A percentile compares a stretch with the other conserved stretches of the same genome.
These are phyloP conservation scores for Pteronotus mesoamericanus DNA, from an alignment of 2,797 vertebrate species.

Conservation along the genomic window DNA sequence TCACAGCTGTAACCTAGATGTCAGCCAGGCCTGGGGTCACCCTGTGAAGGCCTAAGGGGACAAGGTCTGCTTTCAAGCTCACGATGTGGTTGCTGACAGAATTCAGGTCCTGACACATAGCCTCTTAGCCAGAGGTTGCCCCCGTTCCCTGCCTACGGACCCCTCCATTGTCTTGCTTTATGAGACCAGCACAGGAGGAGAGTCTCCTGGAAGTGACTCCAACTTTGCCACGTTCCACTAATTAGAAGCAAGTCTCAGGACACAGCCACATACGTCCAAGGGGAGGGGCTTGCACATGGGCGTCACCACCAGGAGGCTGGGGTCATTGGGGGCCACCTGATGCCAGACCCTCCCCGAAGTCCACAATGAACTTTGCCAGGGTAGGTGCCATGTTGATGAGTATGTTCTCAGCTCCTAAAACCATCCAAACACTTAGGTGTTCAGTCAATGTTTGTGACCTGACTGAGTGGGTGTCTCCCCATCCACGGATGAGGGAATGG, in stretches of 20 bases:
- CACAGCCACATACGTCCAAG: rapidly evolving
- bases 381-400: neutral
- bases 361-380: neutral
- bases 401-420: neutral
- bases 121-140: neutral
- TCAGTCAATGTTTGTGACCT: neutral
- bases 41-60: neutral
- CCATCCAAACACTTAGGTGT: neutral
- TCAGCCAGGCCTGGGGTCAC: neutral
- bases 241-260: neutral
- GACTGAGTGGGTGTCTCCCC: neutral
- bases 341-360: neutral
- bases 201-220: neutral
- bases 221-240: neutral
- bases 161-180: too few relatives aligned
- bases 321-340: neutral
- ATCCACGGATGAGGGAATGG: neutral
- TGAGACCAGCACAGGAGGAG: neutral
- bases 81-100: neutral
- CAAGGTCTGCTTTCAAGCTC: too few relatives aligned
- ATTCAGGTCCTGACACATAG: rapidly evolving
- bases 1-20: neutral
- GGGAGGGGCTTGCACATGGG: neutral
- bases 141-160: rapidly evolving
- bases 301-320: neutral